Evolutionary conservation across 1,140 invertebrate species (phyloP).

Genomic region (Aporrectodea caliginosa): DNA sequence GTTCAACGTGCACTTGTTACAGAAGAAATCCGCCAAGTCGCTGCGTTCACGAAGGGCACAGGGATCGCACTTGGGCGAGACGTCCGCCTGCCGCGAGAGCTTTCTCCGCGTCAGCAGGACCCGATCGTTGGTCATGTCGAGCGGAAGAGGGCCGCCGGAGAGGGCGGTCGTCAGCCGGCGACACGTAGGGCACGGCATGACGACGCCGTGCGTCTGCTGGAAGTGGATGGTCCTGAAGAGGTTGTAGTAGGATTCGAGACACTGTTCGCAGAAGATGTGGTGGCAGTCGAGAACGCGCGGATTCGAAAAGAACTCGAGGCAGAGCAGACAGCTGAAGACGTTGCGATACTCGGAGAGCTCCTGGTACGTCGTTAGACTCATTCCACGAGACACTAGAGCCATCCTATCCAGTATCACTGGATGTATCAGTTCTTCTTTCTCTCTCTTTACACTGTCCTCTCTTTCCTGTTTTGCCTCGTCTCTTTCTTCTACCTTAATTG

Average conservation of each 20-base stretch:
- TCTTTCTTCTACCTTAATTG: no score
- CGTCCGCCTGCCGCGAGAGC: background rate
- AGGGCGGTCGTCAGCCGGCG: background rate
- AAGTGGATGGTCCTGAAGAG: background rate
- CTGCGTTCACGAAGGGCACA: background rate
- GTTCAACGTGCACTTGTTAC: slow-evolving; percentile 27
- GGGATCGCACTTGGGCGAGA: background rate
- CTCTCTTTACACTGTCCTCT: background rate
- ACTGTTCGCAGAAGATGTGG: background rate
- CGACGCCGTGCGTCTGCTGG: background rate
- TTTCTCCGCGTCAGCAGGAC: background rate
- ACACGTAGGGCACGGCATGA: background rate
- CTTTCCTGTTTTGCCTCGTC: background rate
- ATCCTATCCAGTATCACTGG: background rate
- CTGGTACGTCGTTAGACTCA: background rate
- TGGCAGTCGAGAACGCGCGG: background rate
- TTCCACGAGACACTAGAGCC: background rate
- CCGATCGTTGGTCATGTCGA: background rate
- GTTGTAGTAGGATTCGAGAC: background rate
- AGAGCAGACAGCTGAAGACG: background rate
- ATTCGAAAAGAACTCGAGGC: background rate
- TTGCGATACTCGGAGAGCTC: background rate
- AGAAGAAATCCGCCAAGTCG: slow-evolving; percentile 25
- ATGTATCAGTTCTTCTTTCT: background rate
- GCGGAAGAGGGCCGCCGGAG: background rate